These are phyloP conservation scores for Onychostoma macrolepis DNA, from an alignment of 2,113 vertebrate species.

Conservation along the genomic window DNA sequence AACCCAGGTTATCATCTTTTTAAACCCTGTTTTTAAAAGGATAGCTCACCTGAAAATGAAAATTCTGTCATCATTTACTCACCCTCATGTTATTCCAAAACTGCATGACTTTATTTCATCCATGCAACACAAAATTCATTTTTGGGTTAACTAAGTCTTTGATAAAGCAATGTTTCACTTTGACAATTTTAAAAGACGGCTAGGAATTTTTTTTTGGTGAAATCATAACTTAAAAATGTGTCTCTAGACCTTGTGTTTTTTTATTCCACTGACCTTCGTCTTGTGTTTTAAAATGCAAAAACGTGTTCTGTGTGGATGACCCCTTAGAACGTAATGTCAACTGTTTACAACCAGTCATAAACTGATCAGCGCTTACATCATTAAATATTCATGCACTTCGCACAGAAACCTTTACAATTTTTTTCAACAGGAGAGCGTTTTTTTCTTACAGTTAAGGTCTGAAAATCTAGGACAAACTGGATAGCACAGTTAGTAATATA, in stretches of 20 bases:
- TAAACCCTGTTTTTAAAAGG: neutral
- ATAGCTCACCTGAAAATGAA: neutral
- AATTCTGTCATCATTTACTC: neutral
- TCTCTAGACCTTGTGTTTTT: neutral
- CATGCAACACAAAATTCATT: neutral
- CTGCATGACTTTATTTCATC: neutral
- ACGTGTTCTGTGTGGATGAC: neutral
- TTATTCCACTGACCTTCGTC: neutral
- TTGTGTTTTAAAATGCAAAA: neutral
- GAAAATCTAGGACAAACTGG: neutral
- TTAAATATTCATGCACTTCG: neutral
- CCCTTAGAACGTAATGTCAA: neutral
- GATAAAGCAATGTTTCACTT: neutral
- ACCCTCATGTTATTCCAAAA: neutral
- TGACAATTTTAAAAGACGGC: neutral
- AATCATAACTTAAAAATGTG: neutral
- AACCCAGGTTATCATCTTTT: neutral
- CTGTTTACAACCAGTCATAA: neutral
- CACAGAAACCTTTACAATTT: neutral
- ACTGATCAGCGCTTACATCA: neutral
- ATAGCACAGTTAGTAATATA: neutral
- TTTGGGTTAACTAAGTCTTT: neutral
- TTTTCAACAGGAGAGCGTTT: neutral
- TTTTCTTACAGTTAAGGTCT: neutral
- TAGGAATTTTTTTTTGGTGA: neutral